Base-by-base conservation (phyloP, 2,797 vertebrate genomes). In the Choloepus didactylus region DNA sequence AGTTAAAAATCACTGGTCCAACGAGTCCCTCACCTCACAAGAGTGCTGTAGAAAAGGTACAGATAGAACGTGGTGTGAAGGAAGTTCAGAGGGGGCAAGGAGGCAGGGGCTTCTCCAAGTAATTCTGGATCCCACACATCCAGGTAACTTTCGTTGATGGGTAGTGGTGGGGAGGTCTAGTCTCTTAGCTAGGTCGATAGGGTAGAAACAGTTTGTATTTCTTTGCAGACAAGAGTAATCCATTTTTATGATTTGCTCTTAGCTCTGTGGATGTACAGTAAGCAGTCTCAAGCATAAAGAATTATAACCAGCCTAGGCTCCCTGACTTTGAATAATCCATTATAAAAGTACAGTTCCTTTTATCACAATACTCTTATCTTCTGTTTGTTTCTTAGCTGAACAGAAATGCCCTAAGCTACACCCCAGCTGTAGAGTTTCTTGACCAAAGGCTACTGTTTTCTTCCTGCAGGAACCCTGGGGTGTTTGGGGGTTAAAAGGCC, bases 401-500 rank as follows among this genome's bases (percentile, higher is more conserved):
- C 95, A 97, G 95, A 97, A 97, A 93, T 96, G 96, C 96, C 96
- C 95, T 94, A 72, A 96, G 93, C 96, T 97, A 96, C 88, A 81
- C 93, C 94, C 93, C 92, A 97, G 96, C 96, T 95, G 95, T 80
- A 81, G 95, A 95, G 93, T 80, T 97, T 97, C 89, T 95, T 95
- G 94, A 98, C 96, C 97, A 98, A 98, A 98, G 95, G 92, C 96
- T 97, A 96, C 97, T 97, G 97, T 97, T 97, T 97, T 95, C 95
- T 97, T 98, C 95, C 97, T 97, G 95, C 73, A 94, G 96, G 97
- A 98, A 95, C 97, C 96, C 95, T 93, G 94, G 93, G 96, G 94
- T 97, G 97, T 96, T 96, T 90, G 72, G 80, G 89, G 98, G 98
- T 98, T 98, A 98, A 98, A 99, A 98, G 98, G 98, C 98, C 97